phyloP scores from a whole-genome alignment of 2,888 invertebrate genomes.

The Caenorhabditis becei region DNA sequence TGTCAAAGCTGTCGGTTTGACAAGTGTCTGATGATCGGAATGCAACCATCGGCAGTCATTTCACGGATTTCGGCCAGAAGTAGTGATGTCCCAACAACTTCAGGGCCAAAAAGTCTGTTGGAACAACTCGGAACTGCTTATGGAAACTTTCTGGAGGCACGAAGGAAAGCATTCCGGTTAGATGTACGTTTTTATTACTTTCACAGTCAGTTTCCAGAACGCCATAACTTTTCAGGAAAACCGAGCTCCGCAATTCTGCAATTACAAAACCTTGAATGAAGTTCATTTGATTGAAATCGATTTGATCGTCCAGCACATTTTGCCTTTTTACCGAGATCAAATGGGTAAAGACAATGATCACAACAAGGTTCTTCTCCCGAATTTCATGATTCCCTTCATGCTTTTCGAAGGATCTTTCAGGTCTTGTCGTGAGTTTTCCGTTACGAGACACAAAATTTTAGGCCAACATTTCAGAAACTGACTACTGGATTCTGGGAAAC shows the following conservation, averaged over 20 bases:
- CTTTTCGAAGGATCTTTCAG: conserved; percentile 3
- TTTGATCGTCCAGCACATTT: background rate
- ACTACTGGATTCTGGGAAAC: background rate
- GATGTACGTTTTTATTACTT: background rate
- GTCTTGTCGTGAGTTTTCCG: background rate
- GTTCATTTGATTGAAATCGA: background rate
- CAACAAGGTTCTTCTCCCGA: background rate
- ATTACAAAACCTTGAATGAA: conserved; percentile 7
- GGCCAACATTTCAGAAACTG: background rate
- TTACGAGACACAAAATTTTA: too few species aligned
- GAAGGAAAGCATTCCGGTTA: background rate
- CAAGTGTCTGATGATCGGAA: conserved; percentile 36
- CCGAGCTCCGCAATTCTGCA: background rate
- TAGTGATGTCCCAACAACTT: too few species aligned
- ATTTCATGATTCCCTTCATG: conserved; percentile 9
- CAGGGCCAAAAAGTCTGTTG: background rate
- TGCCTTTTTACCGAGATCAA: background rate
- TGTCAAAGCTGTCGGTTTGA: conserved; percentile 33
- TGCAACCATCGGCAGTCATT: conserved; percentile 21
- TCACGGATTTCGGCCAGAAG: too few species aligned
- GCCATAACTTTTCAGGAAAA: background rate
- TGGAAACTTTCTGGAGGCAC: background rate
- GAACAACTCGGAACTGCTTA: background rate
- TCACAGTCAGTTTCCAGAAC: background rate
- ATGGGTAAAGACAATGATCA: background rate